Conservation (phyloP, 2,113 vertebrate species). For the Scophthalmus maximus region DNA sequence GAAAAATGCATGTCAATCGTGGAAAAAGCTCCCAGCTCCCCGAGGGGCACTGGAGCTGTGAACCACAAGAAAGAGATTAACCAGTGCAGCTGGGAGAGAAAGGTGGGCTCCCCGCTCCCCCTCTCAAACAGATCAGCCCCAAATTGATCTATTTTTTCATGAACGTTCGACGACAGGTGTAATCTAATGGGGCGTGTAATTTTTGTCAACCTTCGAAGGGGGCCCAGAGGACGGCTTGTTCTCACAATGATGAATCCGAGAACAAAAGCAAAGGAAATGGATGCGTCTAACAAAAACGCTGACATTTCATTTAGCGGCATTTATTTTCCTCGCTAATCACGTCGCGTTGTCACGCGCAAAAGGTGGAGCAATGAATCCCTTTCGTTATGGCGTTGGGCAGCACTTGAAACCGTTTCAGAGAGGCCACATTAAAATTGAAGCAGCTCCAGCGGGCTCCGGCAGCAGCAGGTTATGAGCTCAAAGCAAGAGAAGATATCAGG, state of each 20-base stretch:
- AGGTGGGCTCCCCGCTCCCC: constrained; percentile 10
- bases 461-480: background rate
- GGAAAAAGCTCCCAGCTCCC: constrained; percentile 66
- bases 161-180: constrained; percentile 50
- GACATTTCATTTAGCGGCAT: constrained; percentile 30
- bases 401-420: background rate
- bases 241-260: constrained; percentile 32
- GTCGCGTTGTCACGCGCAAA: background rate
- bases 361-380: background rate
- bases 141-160: constrained; percentile 60
- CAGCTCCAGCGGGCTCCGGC: background rate
- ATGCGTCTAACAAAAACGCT: constrained; percentile 11
- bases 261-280: constrained; percentile 5
- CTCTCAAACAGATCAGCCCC: constrained; percentile 29
- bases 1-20: constrained; percentile 77
- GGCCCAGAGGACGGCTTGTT: constrained; percentile 34
- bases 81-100: constrained; percentile 47
- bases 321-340: constrained; percentile 2
- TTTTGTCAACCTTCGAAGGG: constrained; percentile 43
- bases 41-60: constrained; percentile 60
- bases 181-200: constrained; percentile 58
- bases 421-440: background rate
- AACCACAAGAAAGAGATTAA: constrained; percentile 69
- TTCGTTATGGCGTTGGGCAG: constrained; percentile 12
- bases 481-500: constrained; percentile 3